These are phyloP conservation scores for Polypedilum pembai DNA, from an alignment of 1,140 invertebrate species.

Conservation along the genomic window DNA sequence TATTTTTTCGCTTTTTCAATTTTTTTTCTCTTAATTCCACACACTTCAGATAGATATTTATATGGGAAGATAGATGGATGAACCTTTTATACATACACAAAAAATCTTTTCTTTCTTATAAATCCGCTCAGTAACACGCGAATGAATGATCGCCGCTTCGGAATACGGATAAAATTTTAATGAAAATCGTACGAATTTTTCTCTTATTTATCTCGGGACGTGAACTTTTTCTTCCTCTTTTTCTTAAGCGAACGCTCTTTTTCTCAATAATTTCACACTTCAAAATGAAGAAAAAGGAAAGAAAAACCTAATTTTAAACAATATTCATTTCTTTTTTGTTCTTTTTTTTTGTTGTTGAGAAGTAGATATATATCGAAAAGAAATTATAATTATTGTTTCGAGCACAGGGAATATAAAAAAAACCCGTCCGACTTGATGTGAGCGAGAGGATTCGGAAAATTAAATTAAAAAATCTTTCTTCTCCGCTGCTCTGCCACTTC, in stretches of 20 bases:
- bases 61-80: not conserved
- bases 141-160: constrained; percentile 15
- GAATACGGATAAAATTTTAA: constrained; percentile 27
- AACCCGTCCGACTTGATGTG: not conserved
- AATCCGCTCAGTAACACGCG: not conserved
- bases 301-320: constrained; percentile 11
- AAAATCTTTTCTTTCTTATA: not conserved
- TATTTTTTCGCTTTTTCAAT: not conserved
- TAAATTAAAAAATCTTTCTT: not conserved
- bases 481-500: not conserved
- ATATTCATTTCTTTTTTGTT: constrained; percentile 7
- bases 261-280: constrained; percentile 18
- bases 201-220: constrained; percentile 23
- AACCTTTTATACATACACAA: not conserved
- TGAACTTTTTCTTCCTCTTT: constrained; percentile 3
- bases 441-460: constrained; percentile 14
- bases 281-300: constrained; percentile 18
- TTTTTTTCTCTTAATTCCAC: not conserved
- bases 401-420: constrained; percentile 4
- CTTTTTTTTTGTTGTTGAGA: not conserved
- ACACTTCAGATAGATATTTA: constrained; percentile 1
- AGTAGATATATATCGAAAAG: constrained; percentile 22
- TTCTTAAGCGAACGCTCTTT: constrained; percentile 1
- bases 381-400: not conserved
- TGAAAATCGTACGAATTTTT: constrained; percentile 26